These are phyloP conservation scores for Caerostris darwini DNA, from an alignment of 1,140 invertebrate genomes.

Conservation along the genomic window DNA sequence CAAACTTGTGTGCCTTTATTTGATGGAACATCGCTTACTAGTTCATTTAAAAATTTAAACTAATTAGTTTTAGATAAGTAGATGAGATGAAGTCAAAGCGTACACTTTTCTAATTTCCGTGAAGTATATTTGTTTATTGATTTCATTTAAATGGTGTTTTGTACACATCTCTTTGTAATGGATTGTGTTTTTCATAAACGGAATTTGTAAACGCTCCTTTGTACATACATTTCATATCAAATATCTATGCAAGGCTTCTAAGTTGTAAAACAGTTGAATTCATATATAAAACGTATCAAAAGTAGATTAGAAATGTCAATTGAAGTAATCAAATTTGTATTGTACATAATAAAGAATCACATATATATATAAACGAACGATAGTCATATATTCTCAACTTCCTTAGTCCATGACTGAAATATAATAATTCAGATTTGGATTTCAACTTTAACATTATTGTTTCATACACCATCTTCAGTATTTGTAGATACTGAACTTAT, in stretches of 20 bases:
- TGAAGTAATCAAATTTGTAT: not conserved
- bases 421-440: no score
- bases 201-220: not conserved
- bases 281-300: not conserved
- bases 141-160: not conserved
- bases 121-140: no score
- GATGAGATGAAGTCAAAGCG: no score
- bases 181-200: not conserved
- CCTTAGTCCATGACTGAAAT: no score
- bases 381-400: no score
- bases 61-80: no score
- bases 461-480: no score
- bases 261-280: not conserved
- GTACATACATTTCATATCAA: not conserved
- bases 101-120: no score
- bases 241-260: not conserved
- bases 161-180: not conserved
- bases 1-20: constrained; percentile 38
- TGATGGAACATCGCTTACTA: not conserved
- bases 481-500: no score
- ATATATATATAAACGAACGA: no score
- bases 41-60: no score
- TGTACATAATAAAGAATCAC: not conserved
- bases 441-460: no score
- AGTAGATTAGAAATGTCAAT: not conserved